Evolutionary conservation across 2,888 invertebrate genomes (phyloP), one percentile per base, ranked within the genome.

Genomic region (Nemotelus nigrinus): DNA sequence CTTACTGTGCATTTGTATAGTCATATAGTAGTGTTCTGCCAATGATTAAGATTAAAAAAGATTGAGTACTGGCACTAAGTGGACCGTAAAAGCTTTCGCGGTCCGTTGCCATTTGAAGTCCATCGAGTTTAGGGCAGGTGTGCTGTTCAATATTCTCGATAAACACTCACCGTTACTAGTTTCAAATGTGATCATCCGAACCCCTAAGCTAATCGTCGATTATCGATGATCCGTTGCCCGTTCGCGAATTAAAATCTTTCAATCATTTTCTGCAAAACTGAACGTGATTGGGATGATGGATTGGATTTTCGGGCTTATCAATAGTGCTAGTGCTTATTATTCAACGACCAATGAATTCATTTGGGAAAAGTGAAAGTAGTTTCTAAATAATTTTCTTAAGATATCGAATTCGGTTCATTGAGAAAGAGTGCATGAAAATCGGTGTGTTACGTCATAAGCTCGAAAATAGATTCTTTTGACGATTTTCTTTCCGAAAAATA

Each of bases 401-500:
- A 25, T 71, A 43, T 71, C 25, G 25, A 25, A 25, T 25, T 25
- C 25, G 25, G 25, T 25, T 41, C 43, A 43, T 68, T 7, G 53
- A 45, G 47, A 47, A 74, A 60, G n/a, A 57, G 43, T 41, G 50
- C 57, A 58, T 10, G 8, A 55, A 63, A 74, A 39, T 60, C 55
- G 41, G 43, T 53, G 43, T 65, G 65, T 76, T 76, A 76, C 76
- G 76, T 76, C 76, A 76, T 43, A 50, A 47, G n/a, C 55, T 65
- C 55, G 50, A 76, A 76, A 76, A 76, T 76, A 76, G 48, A 39
- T 55, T 39, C 8, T 71, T 50, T 41, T 41, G 39, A 44, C 41
- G n/a, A 44, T 48, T 60, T 74, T 44, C 45, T 64, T 4, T 65
- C 5, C 45, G 65, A 45, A 44, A 41, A 60, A 60, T 41, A 70